Percentiles rank a stretch among this genome's conserved stretches.
Conservation (phyloP, 2,113 vertebrate genomes). For the Thamnaconus septentrionalis region DNA sequence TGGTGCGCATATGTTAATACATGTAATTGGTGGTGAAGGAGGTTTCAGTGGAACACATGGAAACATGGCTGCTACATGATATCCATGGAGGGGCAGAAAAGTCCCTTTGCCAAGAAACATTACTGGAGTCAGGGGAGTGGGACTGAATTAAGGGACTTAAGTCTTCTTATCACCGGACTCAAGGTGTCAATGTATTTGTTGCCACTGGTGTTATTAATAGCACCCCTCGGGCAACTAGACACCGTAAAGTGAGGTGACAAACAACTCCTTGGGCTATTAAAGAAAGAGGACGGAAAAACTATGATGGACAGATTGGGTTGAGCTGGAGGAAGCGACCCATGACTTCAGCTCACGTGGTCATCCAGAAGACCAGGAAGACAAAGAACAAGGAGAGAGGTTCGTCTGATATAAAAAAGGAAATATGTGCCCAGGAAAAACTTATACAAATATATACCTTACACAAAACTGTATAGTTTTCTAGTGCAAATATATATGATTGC, state of each 20-base stretch:
- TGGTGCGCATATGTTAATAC: constrained; percentile 38
- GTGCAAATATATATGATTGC: no score
- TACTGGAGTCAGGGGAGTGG: constrained; percentile 31
- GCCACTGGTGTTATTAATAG: constrained; percentile 70
- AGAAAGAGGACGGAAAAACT: constrained; percentile 59
- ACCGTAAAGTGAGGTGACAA: constrained; percentile 67
- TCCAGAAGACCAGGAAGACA: constrained; percentile 1
- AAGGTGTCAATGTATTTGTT: constrained; percentile 53
- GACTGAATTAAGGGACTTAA: constrained; percentile 70
- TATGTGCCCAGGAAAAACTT: no score
- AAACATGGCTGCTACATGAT: constrained; percentile 57
- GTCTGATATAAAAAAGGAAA: no score
- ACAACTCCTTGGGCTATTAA: constrained; percentile 63
- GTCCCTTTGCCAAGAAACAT: constrained; percentile 33
- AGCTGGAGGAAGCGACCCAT: constrained; percentile 22
- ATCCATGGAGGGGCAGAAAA: constrained; percentile 11
- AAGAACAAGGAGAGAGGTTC: no score
- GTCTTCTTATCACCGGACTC: constrained; percentile 53
- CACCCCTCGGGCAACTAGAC: constrained; percentile 68
- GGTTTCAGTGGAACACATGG: constrained; percentile 63
- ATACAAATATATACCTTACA: no score
- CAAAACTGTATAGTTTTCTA: no score
- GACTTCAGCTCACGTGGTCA: constrained; percentile 26
- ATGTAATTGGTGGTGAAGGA: constrained; percentile 48
- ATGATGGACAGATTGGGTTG: constrained; percentile 30